Conservation (phyloP, 2,113 vertebrate species). For the Pterocles gutturalis region DNA sequence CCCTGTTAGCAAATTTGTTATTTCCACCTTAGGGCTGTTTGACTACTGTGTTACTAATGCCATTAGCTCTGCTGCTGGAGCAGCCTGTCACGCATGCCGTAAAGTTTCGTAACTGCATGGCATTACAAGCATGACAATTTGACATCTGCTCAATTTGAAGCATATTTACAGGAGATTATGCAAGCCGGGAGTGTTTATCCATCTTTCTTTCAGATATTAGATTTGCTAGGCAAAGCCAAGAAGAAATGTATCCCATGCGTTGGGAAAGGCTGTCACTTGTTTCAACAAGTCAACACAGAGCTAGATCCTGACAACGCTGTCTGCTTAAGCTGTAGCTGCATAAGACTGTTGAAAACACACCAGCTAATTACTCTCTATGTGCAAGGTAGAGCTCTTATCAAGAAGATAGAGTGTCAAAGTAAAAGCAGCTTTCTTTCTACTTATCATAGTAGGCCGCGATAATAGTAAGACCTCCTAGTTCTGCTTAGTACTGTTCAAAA, state of each 20-base stretch:
- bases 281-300: not conserved
- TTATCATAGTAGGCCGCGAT: rapidly evolving
- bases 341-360: not conserved
- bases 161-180: slow-evolving; percentile 19
- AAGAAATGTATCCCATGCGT: not conserved
- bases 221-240: not conserved
- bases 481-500: not conserved
- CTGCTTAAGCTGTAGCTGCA: not conserved
- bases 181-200: not conserved
- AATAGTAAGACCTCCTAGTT: not conserved
- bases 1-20: not conserved
- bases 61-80: not conserved
- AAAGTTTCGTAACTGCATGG: not conserved
- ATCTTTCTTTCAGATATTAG: not conserved
- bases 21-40: not conserved
- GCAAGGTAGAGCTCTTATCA: not conserved
- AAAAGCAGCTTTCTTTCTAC: not conserved
- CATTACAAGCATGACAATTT: slow-evolving; percentile 8
- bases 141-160: slow-evolving; percentile 22
- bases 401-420: not conserved
- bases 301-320: not conserved
- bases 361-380: not conserved
- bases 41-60: not conserved
- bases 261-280: not conserved
- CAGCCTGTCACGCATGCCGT: not conserved